Base-by-base conservation (phyloP, 2,113 vertebrate species). In the Eulemur macaco region DNA sequence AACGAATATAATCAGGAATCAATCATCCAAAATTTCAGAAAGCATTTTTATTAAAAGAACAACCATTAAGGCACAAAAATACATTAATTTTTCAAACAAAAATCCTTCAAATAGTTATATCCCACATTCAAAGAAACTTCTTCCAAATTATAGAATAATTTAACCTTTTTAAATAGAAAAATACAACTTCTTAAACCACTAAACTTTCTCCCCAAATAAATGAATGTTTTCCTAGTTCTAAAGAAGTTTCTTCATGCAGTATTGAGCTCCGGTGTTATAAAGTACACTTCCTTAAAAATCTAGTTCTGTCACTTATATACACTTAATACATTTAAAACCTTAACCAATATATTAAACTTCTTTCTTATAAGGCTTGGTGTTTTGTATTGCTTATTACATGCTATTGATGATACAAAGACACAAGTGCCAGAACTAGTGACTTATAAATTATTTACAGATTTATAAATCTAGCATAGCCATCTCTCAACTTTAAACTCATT, bases 1-100 rank as follows among this genome's bases (percentile, higher is more conserved):
- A 77, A 82, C 1, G 87, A 47, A 86, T 69, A 71, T 25, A 52
- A 76, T 34, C 66, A 95, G 84, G 37, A 96, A 71, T 39, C 39
- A 89, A 73, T 10, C 14, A 89, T 37, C 10, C 71, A 96, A 88
- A 96, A 92, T 68, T 82, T 96, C 96, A 97, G 80, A 97, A 96
- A 93, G 45, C 23, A 95, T 88, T 98, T 98, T 98, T 97, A 98
- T 98, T 97, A 86, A 77, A 96, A 97, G 54, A 97, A 96, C 85
- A 97, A 95, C 94, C 94, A 94, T 96, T 98, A 98, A 98, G 96
- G 96, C 97, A 98, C 90, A 98, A 97, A 92, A 97, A 95, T 97
- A 97, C 94, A 96, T 92, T 64, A 64, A 31, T n/a, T 56, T 97
- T 87, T 89, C 60, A 97, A 96, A 96, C 50, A 89, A 92, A 96